A percentile compares a stretch with the other conserved stretches of the same genome.
Evolutionary conservation across 2,888 invertebrate species (phyloP).

Genomic region (Thera obeliscata): DNA sequence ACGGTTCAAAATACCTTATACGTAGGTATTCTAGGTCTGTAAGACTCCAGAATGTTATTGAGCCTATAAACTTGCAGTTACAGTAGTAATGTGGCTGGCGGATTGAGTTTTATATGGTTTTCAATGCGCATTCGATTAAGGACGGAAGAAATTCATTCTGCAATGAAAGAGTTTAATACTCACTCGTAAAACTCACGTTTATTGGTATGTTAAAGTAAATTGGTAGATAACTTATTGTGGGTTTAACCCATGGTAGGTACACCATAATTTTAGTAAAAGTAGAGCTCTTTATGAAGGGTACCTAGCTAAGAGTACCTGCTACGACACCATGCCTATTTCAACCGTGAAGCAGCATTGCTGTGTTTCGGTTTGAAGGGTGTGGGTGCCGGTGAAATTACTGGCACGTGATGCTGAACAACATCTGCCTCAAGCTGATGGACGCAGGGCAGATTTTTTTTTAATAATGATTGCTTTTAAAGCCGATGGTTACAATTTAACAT

Average conservation of each 20-base stretch:
- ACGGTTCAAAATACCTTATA: background rate
- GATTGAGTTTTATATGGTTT: conserved; percentile 16
- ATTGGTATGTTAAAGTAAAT: background rate
- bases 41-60: conserved; percentile 1
- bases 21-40: background rate
- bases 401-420: no score
- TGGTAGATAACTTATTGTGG: background rate
- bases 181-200: conserved; percentile 10
- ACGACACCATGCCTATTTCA: no score
- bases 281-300: no score
- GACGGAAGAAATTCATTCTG: conserved; percentile 9
- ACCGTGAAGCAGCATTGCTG: no score
- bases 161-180: conserved; percentile 4
- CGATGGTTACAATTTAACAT: no score
- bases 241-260: background rate
- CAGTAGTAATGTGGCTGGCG: conserved; percentile 5
- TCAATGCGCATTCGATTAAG: conserved; percentile 9
- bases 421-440: no score
- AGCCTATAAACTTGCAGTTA: conserved; percentile 11
- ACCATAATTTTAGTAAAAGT: no score
- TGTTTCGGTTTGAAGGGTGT: no score
- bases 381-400: no score
- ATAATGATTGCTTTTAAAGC: no score
- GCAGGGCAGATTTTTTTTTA: no score
- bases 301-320: no score